These are phyloP conservation scores for Darevskia mixta DNA, from an alignment of 2,797 vertebrate species.

Conservation along the genomic window DNA sequence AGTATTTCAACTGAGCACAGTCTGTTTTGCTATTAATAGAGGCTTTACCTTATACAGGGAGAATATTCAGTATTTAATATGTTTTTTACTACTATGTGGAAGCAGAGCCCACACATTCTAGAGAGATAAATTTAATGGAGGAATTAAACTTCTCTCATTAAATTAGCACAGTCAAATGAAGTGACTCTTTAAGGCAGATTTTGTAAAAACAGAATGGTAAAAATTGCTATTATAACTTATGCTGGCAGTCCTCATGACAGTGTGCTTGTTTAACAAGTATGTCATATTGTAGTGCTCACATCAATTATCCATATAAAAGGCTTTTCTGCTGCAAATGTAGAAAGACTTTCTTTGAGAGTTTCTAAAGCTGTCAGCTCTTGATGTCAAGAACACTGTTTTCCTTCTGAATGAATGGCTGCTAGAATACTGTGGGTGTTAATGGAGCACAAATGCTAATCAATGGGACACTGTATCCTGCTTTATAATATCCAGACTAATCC, in stretches of 20 bases:
- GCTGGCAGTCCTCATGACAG: neutral
- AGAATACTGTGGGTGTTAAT: constrained; percentile 1
- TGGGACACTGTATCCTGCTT: constrained; percentile 23
- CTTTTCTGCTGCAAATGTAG: neutral
- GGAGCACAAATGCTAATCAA: neutral
- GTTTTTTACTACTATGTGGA: constrained; percentile 1
- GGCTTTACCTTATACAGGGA: neutral
- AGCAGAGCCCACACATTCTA: neutral
- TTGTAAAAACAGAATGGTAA: neutral
- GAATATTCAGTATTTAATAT: neutral
- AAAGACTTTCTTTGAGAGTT: neutral
- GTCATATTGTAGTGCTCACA: neutral
- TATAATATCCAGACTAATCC: neutral
- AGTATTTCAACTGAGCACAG: too few species aligned
- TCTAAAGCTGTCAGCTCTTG: neutral
- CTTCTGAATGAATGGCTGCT: neutral
- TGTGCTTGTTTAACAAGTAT: neutral
- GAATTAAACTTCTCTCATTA: constrained; percentile 16
- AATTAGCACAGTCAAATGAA: constrained; percentile 14
- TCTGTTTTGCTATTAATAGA: too few species aligned
- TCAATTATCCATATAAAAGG: neutral
- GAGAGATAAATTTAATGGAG: neutral
- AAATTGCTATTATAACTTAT: constrained; percentile 23
- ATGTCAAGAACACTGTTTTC: neutral
- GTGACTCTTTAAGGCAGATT: neutral